A percentile compares a stretch with the other conserved stretches of the same genome.
Evolutionary conservation across 1,140 invertebrate genomes (phyloP).

Genomic region (Drosophila equinoxialis): DNA sequence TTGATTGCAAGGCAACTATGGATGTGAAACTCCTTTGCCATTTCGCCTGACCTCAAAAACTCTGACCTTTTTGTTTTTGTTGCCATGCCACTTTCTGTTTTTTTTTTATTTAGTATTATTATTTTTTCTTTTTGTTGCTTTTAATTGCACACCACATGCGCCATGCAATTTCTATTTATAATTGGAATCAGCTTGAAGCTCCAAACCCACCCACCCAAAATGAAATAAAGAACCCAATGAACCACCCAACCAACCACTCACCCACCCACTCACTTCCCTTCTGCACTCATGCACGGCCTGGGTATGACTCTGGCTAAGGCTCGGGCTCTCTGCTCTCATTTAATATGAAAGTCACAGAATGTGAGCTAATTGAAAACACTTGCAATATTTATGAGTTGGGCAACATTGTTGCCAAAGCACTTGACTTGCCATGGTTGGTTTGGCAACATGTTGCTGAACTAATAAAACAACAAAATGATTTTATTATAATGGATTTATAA

Average conservation of each 20-base stretch:
- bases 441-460: conserved; percentile 78
- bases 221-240: no score
- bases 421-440: conserved; percentile 49
- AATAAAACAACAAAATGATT: conserved; percentile 82
- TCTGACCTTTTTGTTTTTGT: conserved; percentile 58
- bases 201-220: conserved; percentile 22
- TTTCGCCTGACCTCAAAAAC: conserved; percentile 68
- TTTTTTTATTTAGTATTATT: no score
- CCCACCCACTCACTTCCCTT: conserved; percentile 3
- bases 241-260: not conserved
- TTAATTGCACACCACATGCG: conserved; percentile 69
- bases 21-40: conserved; percentile 48
- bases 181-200: conserved; percentile 65
- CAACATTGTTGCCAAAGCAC: conserved; percentile 77
- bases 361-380: conserved; percentile 82
- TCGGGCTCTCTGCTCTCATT: conserved; percentile 62
- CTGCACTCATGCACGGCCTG: not conserved
- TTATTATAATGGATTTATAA: conserved; percentile 83
- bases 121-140: conserved; percentile 39
- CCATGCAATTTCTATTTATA: conserved; percentile 73
- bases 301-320: conserved; percentile 16
- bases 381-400: conserved; percentile 78
- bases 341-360: conserved; percentile 82
- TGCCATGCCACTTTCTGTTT: conserved; percentile 5
- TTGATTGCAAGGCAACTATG: conserved; percentile 59